Conservation (phyloP, 2,797 vertebrate species). For the Brachyalestes nurse region DNA sequence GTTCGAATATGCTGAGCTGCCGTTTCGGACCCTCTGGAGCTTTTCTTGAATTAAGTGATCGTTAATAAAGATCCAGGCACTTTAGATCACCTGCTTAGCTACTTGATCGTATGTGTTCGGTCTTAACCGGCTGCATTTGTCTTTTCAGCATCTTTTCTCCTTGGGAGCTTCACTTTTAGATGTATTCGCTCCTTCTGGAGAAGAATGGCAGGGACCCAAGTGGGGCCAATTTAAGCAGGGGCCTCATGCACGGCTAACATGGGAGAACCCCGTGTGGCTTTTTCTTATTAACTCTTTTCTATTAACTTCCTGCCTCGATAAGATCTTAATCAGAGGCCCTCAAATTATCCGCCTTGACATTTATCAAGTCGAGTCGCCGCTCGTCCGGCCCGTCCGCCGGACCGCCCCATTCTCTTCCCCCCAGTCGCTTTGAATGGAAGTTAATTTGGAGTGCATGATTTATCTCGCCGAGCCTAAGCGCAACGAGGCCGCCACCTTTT, state of each 20-base stretch:
- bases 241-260: slow-evolving; percentile 36
- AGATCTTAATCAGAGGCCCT: slow-evolving; percentile 88
- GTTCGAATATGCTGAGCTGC: neutral
- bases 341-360: slow-evolving; percentile 87
- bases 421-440: slow-evolving; percentile 86
- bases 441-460: slow-evolving; percentile 90
- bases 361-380: slow-evolving; percentile 82
- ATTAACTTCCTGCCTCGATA: slow-evolving; percentile 88
- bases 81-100: slow-evolving; percentile 53
- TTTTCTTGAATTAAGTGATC: slow-evolving; percentile 22
- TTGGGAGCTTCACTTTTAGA: slow-evolving; percentile 1
- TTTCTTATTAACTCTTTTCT: slow-evolving; percentile 80
- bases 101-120: slow-evolving; percentile 3
- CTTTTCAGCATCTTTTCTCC: slow-evolving; percentile 12
- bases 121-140: slow-evolving; percentile 2
- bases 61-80: slow-evolving; percentile 2
- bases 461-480: slow-evolving; percentile 86
- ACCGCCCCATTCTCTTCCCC: slow-evolving; percentile 76
- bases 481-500: slow-evolving; percentile 81
- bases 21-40: neutral
- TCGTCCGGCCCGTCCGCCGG: slow-evolving; percentile 74
- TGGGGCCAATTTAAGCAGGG: slow-evolving; percentile 53
- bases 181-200: slow-evolving; percentile 39
- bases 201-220: slow-evolving; percentile 63
- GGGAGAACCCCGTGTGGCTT: slow-evolving; percentile 71